Conservation (phyloP, 2,113 vertebrate genomes). For the Sprattus sprattus region DNA sequence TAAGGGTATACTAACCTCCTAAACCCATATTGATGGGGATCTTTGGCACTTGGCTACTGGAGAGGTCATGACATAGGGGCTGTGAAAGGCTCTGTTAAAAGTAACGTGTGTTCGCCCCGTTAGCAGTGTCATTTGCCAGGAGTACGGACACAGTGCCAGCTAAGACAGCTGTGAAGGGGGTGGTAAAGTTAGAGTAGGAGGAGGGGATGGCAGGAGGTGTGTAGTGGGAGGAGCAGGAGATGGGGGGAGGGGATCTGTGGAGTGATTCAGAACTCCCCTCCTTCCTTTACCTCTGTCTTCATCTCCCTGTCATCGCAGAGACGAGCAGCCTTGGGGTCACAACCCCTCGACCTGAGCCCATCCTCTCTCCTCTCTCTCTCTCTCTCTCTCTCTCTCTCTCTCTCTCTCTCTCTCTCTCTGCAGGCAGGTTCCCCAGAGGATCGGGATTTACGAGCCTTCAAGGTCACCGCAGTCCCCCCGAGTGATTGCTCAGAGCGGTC, state of each 20-base stretch:
- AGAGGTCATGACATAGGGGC: background rate
- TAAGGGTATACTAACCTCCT: background rate
- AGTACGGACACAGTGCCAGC: background rate
- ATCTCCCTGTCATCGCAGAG: constrained; percentile 1
- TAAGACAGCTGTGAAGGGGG: background rate
- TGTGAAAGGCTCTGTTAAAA: background rate
- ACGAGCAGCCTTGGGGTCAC: background rate
- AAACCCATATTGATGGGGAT: background rate
- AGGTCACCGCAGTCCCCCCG: background rate
- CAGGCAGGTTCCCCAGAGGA: background rate
- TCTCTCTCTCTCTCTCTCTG: background rate
- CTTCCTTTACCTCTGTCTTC: background rate
- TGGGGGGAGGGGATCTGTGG: background rate
- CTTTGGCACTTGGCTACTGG: background rate
- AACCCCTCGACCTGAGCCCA: background rate
- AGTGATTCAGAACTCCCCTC: background rate
- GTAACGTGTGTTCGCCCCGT: background rate
- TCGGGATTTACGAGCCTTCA: background rate
- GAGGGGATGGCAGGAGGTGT: background rate
- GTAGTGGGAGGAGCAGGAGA: background rate
- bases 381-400: background rate
- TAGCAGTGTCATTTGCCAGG: background rate
- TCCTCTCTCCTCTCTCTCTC: background rate
- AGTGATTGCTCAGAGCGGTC: background rate
- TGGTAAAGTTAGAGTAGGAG: background rate